Percentiles rank a stretch among this genome's conserved stretches.
phyloP scores from a whole-genome alignment of 1,140 invertebrate species.

The Brachionus sp. region DNA sequence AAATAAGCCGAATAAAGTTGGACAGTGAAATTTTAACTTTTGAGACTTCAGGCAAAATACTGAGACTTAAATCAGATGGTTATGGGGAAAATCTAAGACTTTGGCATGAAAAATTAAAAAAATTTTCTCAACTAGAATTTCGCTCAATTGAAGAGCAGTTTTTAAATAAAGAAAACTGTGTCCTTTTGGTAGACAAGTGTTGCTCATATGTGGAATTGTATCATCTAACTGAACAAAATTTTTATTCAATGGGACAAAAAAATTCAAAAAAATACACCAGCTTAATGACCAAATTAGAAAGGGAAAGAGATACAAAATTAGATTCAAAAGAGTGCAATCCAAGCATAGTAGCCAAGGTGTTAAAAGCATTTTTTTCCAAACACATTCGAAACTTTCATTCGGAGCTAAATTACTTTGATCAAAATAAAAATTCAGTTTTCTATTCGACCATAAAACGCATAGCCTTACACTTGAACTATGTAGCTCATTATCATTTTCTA shows the following conservation, averaged over 20 bases:
- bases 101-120: neutral
- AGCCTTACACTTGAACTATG: neutral
- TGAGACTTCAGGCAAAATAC: neutral
- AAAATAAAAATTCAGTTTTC: neutral
- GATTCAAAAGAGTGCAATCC: neutral
- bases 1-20: neutral
- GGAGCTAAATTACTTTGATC: neutral
- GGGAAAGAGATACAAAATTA: neutral
- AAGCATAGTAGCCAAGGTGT: neutral
- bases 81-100: constrained; percentile 3
- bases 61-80: constrained; percentile 27
- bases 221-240: neutral
- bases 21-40: neutral
- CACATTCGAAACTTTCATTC: neutral
- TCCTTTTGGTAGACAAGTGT: constrained; percentile 2
- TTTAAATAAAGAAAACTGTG: constrained; percentile 20
- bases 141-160: neutral
- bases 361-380: constrained; percentile 37
- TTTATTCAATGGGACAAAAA: neutral
- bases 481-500: neutral
- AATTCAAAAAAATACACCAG: constrained; percentile 6
- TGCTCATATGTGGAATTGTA: neutral
- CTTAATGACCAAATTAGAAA: neutral
- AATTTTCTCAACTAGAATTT: neutral
- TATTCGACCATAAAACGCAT: constrained; percentile 1